Conservation (phyloP, 2,888 invertebrate species). For the Drosophila quasianomalipes region DNA sequence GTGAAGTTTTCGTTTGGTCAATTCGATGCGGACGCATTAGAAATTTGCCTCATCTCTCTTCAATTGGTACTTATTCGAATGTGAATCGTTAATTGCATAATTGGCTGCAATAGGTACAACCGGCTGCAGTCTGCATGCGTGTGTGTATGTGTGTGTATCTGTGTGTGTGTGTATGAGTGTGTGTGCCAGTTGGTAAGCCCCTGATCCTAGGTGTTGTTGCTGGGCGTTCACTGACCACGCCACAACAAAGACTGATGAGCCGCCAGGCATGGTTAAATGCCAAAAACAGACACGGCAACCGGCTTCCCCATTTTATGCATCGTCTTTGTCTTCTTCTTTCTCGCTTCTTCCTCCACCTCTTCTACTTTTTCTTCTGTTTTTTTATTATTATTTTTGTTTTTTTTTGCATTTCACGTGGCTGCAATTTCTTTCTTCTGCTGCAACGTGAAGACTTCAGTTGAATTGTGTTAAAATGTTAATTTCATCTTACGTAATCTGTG, state of each 20-base stretch:
- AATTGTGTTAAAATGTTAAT: slow-evolving; percentile 82
- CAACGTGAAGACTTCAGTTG: slow-evolving; percentile 56
- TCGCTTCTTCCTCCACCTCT: neutral
- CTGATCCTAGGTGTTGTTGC: slow-evolving; percentile 41
- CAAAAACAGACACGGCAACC: slow-evolving; percentile 40
- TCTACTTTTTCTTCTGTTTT: slow-evolving; percentile 5
- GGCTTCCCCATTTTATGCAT: slow-evolving; percentile 43
- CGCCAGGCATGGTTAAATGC: slow-evolving; percentile 40
- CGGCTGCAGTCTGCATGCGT: slow-evolving; percentile 3
- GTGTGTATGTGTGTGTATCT: slow-evolving; percentile 6
- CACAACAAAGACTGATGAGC: slow-evolving; percentile 70
- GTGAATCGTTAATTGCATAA: slow-evolving; percentile 76
- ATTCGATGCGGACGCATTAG: slow-evolving; percentile 56
- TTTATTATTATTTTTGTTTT: neutral
- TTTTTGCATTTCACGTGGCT: slow-evolving; percentile 22
- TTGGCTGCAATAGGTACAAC: slow-evolving; percentile 72
- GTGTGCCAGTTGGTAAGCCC: slow-evolving; percentile 25
- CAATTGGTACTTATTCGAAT: slow-evolving; percentile 67
- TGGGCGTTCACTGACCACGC: slow-evolving; percentile 54
- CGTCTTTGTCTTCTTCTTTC: neutral
- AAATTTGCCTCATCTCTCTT: slow-evolving; percentile 75
- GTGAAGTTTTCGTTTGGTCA: slow-evolving; percentile 58
- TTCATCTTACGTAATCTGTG: slow-evolving; percentile 80
- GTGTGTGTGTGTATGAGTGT: neutral
- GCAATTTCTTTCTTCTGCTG: slow-evolving; percentile 37